These are phyloP conservation scores for Drosophila tropicalis DNA, from an alignment of 1,140 invertebrate genomes.

Conservation along the genomic window DNA sequence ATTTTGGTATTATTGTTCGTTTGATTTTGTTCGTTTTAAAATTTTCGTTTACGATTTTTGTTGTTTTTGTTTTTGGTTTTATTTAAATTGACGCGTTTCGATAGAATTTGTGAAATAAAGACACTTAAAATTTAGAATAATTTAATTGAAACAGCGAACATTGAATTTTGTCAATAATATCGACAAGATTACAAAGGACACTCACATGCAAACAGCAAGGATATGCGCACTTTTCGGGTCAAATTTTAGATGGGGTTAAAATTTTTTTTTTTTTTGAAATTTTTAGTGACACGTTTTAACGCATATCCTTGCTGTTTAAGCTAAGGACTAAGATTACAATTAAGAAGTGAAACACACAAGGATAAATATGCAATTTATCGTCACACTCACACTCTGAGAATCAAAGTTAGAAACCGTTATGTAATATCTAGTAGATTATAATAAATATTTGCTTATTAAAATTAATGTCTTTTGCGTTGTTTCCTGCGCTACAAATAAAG, in stretches of 20 bases:
- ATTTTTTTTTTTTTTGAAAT: too few species aligned
- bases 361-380: background rate
- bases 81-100: background rate
- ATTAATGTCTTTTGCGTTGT: conserved; percentile 24
- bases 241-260: too few species aligned
- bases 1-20: conserved; percentile 62
- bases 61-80: conserved; percentile 14
- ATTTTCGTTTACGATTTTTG: conserved; percentile 11
- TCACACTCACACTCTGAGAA: conserved; percentile 6
- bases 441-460: background rate
- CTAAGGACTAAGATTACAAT: background rate
- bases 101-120: conserved; percentile 77
- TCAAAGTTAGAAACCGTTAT: conserved; percentile 2
- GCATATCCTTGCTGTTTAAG: background rate
- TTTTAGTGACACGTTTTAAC: conserved; percentile 1
- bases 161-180: conserved; percentile 32
- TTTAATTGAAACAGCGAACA: conserved; percentile 66
- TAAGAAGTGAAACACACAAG: background rate
- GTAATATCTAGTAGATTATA: background rate
- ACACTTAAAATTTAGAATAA: conserved; percentile 83
- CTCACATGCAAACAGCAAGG: conserved; percentile 48
- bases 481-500: conserved; percentile 35
- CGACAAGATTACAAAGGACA: conserved; percentile 4
- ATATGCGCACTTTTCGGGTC: conserved; percentile 30
- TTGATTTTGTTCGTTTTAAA: conserved; percentile 20